Percentiles rank a stretch among this genome's conserved stretches.
Evolutionary conservation across 2,888 invertebrate species (phyloP).

Genomic region (Drymonia ruficornis): DNA sequence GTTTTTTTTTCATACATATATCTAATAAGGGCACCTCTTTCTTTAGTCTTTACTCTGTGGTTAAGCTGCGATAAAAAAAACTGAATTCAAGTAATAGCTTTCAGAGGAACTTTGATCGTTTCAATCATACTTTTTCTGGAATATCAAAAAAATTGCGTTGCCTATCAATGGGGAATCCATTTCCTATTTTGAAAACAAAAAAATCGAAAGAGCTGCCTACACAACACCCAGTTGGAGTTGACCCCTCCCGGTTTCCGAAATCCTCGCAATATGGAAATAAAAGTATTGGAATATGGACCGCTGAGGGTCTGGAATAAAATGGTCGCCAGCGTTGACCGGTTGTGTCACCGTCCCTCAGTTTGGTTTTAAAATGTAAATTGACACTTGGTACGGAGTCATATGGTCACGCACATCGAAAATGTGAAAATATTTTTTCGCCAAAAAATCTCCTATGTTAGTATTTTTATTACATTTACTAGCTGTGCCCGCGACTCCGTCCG

Average conservation of each 20-base stretch:
- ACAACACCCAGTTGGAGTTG: conserved; percentile 25
- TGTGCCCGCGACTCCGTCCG: no score
- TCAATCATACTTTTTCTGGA: background rate
- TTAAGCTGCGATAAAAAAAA: no score
- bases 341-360: conserved; percentile 32
- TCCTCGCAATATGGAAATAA: conserved; percentile 3
- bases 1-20: no score
- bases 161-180: conserved; percentile 26
- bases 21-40: no score
- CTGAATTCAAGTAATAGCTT: no score
- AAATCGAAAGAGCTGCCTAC: conserved; percentile 36
- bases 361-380: conserved; percentile 55
- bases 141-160: conserved; percentile 9
- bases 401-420: background rate
- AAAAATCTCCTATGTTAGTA: background rate
- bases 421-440: background rate
- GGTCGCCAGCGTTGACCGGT: conserved; percentile 22
- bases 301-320: conserved; percentile 13
- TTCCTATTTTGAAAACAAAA: conserved; percentile 20
- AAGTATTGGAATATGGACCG: conserved; percentile 11
- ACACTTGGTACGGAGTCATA: conserved; percentile 35
- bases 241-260: conserved; percentile 11
- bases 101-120: no score
- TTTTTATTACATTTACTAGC: no score
- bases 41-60: no score